phyloP scores from a whole-genome alignment of 2,113 vertebrate genomes.

The Rhizomys pruinosus region DNA sequence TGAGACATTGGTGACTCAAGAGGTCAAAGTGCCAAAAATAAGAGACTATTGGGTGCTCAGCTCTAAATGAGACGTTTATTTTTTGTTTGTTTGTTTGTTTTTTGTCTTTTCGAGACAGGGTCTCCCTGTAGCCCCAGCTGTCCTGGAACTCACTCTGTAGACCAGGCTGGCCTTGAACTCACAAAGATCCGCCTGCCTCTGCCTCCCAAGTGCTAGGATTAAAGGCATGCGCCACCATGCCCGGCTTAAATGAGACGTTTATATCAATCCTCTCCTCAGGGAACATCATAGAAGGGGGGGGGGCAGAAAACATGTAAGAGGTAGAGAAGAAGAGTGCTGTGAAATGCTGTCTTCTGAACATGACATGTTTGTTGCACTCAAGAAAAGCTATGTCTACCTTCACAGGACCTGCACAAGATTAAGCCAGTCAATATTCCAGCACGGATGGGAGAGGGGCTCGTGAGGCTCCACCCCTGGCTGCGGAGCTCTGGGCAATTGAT shows the following conservation, averaged over 20 bases:
- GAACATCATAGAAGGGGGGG: not conserved
- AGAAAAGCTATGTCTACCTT: not conserved
- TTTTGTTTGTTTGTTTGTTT: no score
- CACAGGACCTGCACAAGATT: not conserved
- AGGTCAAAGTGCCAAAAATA: not conserved
- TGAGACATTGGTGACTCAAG: no score
- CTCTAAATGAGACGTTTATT: not conserved
- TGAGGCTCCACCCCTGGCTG: not conserved
- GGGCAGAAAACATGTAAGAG: not conserved
- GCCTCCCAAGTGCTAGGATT: no score
- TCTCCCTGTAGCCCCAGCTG: no score
- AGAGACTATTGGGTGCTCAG: not conserved
- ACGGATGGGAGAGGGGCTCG: not conserved
- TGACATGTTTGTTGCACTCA: not conserved
- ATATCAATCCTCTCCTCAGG: not conserved
- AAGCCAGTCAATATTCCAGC: not conserved
- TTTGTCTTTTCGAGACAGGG: no score
- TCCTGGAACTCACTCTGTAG: no score
- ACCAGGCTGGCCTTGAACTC: no score
- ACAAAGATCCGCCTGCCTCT: no score
- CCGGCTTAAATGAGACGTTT: not conserved
- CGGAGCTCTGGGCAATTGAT: not conserved
- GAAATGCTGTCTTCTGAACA: not conserved
- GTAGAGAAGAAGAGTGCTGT: not conserved
- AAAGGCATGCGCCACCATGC: no score